Evolutionary conservation across 2,888 invertebrate species (phyloP), one percentile per base, ranked within the genome.

Genomic region (Lomographa bimaculata): DNA sequence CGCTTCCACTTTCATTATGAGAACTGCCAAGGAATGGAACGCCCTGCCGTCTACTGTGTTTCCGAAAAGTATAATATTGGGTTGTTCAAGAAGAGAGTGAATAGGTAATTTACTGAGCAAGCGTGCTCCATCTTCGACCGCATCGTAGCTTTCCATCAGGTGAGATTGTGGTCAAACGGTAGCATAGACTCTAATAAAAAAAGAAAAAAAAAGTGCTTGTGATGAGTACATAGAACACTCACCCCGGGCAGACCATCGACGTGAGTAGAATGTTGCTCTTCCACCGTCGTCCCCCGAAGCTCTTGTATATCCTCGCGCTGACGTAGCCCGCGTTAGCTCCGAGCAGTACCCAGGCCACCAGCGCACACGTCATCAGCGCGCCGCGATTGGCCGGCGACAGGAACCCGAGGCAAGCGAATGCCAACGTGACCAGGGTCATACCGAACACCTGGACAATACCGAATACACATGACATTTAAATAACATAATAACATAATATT

Each of bases 331-430:
- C 98, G 1, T 97, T 97, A 0, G 98, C 97, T 5, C 99, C 99
- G 16, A 99, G 91, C 50, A 98, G 93, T n/a, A 99, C 99, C 89
- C 96, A 99, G 47, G 98, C 91, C 0, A 99, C 96, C 91, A 99
- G 93, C 11, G 98, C 95, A 75, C 98, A 99, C 0, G 99, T 99
- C 98, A 99, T 99, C 44, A 99, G 85, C 0, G 98, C 98, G 4
- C 99, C 99, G 64, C 99, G 94, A 86, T 99, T 99, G 2, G 99
- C 99, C 0, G 99, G 99, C 5, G 98, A 99, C 38, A 99, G 91
- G 89, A 99, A 99, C 35, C 99, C 99, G 50, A 99, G 92, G 78
- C 99, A 99, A n/a, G 99, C 99, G 86, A 99, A 99, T 7, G 96
- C 98, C 40, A 99, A 85, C 0, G 99, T 99, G 32, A 99, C 95